Base-by-base conservation (phyloP, 1,140 invertebrate species). In the Dendroctonus valens region DNA sequence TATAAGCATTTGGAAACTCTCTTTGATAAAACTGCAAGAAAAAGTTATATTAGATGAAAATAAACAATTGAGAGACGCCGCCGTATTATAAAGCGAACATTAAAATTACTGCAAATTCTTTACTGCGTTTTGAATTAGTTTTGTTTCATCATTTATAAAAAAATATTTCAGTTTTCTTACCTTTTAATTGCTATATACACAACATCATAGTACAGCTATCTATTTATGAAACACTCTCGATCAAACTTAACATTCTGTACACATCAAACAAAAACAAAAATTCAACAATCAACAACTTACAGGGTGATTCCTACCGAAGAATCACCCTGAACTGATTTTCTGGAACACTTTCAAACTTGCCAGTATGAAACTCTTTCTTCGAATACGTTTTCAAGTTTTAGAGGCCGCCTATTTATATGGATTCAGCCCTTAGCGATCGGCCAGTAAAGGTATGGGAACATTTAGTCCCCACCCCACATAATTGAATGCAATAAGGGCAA, bases 261-360 rank as follows among this genome's bases (percentile, higher is more conserved):
- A 53, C n/a, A 41, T 51, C 6, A 67, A 68, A 64, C 59, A 12
- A 61, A 60, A 71, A 71, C 65, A 66, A 70, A 72, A 70, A 72
- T 60, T 70, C 49, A 72, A 72, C 65, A 53, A 49, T 57, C 40
- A 57, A 65, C 26, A 63, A 40, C 37, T 14, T 12, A 49, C 58
- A 41, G 57, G 57, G 57, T 59, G 53, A 41, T 55, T 41, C 39
- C n/a, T 11, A 11, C 26, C 26, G 11, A 12, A 41, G 39, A 41
- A 55, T 26, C 53, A 55, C 53, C 53, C 53, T 11, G 6, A 41
- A 26, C 26, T 26, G 26, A 26, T 26, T 26, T 26, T 26, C 26
- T 26, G 26, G 44, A 12, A 11, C 41, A 40, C 6, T 8, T 41
- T 12, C 6, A 15, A 26, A 26, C 26, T 26, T 26, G 26, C 26